These are phyloP conservation scores for Brachionus sp. DNA, from an alignment of 1,140 invertebrate species.

Conservation along the genomic window DNA sequence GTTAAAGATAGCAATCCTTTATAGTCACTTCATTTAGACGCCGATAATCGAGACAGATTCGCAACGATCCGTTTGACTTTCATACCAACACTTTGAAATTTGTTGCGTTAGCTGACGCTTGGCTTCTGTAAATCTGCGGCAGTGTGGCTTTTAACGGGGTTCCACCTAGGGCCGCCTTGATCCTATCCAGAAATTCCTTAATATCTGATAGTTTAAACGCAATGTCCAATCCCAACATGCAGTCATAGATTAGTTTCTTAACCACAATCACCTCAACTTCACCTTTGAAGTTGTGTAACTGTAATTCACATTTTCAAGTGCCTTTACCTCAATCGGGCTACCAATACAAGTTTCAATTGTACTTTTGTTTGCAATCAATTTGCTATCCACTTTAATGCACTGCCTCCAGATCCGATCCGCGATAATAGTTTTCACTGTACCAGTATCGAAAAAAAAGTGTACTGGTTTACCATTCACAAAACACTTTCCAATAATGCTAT, in stretches of 20 bases:
- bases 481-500: background rate
- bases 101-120: too few relatives aligned
- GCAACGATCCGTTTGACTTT: constrained; percentile 14
- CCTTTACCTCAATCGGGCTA: background rate
- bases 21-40: constrained; percentile 47
- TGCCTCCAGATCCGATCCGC: background rate
- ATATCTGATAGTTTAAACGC: too few relatives aligned
- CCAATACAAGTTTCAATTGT: background rate
- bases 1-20: constrained; percentile 43
- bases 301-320: background rate
- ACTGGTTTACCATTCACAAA: background rate
- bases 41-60: constrained; percentile 25
- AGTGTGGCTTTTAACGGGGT: too few relatives aligned
- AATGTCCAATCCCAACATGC: too few relatives aligned
- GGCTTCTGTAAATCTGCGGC: too few relatives aligned
- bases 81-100: constrained; percentile 31
- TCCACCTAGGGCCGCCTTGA: too few relatives aligned
- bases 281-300: background rate
- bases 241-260: too few relatives aligned
- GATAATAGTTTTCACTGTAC: background rate
- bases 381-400: background rate
- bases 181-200: too few relatives aligned
- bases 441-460: too few relatives aligned
- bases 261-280: background rate
- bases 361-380: background rate